Conservation (phyloP, 2,113 vertebrate species). For the Malurus elegans region DNA sequence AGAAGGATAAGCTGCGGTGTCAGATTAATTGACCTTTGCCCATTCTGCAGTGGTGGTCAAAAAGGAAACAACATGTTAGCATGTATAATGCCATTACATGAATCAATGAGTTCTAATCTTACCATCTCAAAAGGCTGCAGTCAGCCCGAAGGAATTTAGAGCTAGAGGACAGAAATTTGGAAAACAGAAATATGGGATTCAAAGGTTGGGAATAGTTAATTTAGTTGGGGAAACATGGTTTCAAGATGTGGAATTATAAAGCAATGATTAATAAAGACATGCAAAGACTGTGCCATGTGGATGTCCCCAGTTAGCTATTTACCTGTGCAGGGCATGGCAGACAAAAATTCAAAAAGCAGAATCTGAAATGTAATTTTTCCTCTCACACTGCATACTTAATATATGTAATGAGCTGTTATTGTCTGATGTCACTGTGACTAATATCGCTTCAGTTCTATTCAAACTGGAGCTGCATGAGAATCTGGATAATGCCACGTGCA, state of each 20-base stretch:
- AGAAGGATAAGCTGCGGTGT: constrained; percentile 38
- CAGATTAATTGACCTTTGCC: constrained; percentile 57
- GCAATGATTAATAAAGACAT: not conserved
- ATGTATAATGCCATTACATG: constrained; percentile 32
- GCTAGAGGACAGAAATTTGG: not conserved
- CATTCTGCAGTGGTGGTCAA: constrained; percentile 43
- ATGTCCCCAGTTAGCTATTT: not conserved
- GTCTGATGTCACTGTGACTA: not conserved
- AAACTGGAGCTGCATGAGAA: not conserved
- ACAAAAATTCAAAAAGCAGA: accelerated
- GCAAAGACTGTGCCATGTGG: not conserved
- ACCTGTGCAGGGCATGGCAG: not conserved
- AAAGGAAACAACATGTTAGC: constrained; percentile 51
- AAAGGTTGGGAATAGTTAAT: not conserved
- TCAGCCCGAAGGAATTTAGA: not conserved
- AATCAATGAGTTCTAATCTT: constrained; percentile 51
- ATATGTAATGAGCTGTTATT: not conserved
- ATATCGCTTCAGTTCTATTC: not conserved
- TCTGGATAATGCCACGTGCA: not conserved
- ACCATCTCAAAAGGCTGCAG: not conserved
- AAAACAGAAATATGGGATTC: not conserved
- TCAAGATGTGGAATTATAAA: not conserved
- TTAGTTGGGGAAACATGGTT: not conserved
- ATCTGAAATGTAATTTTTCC: not conserved
- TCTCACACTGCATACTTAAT: not conserved